Evolutionary conservation across 2,113 vertebrate species (phyloP).

Genomic region (Noctilio leporinus): DNA sequence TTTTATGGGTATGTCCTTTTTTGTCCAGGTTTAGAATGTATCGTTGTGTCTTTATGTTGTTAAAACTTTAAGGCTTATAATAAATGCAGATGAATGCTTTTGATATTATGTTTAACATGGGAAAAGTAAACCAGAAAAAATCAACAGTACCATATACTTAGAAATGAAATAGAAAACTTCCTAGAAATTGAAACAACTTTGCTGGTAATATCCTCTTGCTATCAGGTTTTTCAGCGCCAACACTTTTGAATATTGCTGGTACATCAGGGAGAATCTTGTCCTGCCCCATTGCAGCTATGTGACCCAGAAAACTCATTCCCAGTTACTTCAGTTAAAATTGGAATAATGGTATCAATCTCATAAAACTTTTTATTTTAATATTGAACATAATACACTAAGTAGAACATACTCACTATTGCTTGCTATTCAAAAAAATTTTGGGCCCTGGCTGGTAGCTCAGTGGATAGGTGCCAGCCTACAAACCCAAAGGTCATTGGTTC

Average conservation of each 20-base stretch:
- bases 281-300: not conserved
- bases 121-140: not conserved
- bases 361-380: not conserved
- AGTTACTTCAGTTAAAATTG: not conserved
- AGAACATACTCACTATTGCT: not conserved
- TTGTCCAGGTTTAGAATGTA: not conserved
- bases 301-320: not conserved
- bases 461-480: too few relatives aligned
- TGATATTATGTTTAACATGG: not conserved
- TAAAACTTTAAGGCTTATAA: not conserved
- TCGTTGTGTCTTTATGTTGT: not conserved
- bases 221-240: not conserved
- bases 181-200: not conserved
- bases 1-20: not conserved
- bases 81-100: not conserved
- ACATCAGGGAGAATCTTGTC: not conserved
- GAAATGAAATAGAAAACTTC: not conserved
- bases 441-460: too few relatives aligned
- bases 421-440: too few relatives aligned
- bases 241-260: not conserved
- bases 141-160: not conserved
- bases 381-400: not conserved
- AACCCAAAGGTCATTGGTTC: too few relatives aligned
- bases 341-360: not conserved
- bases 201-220: not conserved